A percentile compares a stretch with the other conserved stretches of the same genome.
Evolutionary conservation across 37 sponge, comb jelly and placozoan species (phyloP).

Genomic region (Theonella swinhoei): DNA sequence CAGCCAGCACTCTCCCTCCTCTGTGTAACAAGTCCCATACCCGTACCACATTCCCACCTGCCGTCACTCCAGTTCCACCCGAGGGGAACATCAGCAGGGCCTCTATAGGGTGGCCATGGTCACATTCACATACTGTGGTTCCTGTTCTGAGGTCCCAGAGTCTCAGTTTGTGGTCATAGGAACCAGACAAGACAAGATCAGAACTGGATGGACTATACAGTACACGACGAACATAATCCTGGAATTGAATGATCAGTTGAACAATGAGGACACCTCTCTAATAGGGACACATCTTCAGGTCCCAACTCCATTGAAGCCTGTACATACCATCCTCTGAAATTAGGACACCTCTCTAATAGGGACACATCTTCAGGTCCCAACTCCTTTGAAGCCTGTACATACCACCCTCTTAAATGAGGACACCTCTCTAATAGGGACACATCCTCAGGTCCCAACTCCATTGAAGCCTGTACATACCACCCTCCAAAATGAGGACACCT

Average conservation of each 20-base stretch:
- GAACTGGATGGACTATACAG: conserved; percentile 26
- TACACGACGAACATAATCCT: conserved; percentile 78
- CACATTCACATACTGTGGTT: conserved; percentile 32
- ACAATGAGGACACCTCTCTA: no score
- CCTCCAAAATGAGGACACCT: no score
- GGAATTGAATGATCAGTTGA: neutral
- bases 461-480: no score
- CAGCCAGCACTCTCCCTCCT: conserved; percentile 46
- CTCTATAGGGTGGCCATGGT: conserved; percentile 96
- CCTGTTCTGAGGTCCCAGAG: conserved; percentile 90
- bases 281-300: no score
- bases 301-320: no score
- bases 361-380: no score
- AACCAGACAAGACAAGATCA: conserved; percentile 70
- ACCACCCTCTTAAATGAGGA: no score
- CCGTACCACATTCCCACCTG: conserved; percentile 78
- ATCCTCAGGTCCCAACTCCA: no score
- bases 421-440: no score
- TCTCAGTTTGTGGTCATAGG: conserved; percentile 92
- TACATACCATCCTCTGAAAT: no score
- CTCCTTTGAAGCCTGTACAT: no score
- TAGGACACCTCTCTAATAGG: no score
- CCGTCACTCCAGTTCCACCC: conserved; percentile 78
- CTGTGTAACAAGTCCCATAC: conserved; percentile 91
- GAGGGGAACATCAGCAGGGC: conserved; percentile 80